Percentiles rank a stretch among this genome's conserved stretches.
Conservation (phyloP, 2,797 vertebrate genomes). For the Peromyscus attwateri region DNA sequence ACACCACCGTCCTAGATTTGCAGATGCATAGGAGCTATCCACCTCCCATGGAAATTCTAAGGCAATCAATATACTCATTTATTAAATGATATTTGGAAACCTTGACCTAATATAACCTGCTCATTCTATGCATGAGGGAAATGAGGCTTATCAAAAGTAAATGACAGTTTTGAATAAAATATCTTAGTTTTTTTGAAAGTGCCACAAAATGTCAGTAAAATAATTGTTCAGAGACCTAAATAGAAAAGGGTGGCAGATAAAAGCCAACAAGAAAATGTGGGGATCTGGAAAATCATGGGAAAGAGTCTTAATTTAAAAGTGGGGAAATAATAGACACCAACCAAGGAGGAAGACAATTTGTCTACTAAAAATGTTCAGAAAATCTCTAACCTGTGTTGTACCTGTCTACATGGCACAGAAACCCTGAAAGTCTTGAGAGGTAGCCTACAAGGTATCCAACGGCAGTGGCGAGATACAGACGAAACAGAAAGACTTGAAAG, state of each 20-base stretch:
- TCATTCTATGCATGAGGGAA: conserved; percentile 18
- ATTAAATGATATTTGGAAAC: conserved; percentile 8
- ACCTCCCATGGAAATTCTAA: background rate
- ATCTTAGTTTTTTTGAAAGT: background rate
- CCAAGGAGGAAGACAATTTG: background rate
- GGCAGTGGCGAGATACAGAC: background rate
- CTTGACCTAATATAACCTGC: background rate
- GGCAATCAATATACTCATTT: background rate
- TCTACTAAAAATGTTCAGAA: background rate
- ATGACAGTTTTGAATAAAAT: background rate
- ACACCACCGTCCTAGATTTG: background rate
- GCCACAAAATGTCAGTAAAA: background rate
- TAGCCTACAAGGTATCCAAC: background rate
- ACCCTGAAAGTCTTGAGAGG: background rate
- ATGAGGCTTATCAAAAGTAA: background rate
- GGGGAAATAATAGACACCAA: background rate
- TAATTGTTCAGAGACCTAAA: background rate
- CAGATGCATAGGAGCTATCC: background rate
- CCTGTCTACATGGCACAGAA: background rate
- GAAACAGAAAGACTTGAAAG: background rate
- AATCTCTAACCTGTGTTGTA: background rate
- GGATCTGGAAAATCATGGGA: background rate
- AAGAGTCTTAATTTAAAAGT: background rate
- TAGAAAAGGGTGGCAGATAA: background rate
- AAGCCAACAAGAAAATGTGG: background rate